Conservation (phyloP, 2,888 invertebrate genomes). For the Pachymerium ferrugineum region DNA sequence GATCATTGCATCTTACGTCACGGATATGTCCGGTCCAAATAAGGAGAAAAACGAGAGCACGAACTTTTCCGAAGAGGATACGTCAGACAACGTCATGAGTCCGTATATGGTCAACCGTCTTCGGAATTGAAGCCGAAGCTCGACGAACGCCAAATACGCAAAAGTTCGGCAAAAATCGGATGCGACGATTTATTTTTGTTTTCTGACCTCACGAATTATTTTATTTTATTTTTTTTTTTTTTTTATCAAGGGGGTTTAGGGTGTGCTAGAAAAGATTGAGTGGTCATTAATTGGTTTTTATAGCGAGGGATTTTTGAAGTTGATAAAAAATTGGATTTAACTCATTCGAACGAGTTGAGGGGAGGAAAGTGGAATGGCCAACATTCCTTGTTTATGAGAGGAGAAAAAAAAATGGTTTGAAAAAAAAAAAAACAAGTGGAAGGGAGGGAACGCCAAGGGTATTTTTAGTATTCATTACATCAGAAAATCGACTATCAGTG, state of each 20-base stretch:
- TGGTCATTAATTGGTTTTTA: too few species aligned
- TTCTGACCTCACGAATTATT: background rate
- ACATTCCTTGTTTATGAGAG: background rate
- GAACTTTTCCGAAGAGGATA: constrained; percentile 41
- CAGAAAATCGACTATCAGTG: background rate
- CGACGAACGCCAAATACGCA: background rate
- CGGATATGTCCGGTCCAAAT: constrained; percentile 39
- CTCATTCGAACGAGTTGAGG: background rate
- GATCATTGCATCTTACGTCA: background rate
- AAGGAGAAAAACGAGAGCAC: constrained; percentile 42
- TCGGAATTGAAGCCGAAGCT: background rate
- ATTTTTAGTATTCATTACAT: background rate
- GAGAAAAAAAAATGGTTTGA: background rate
- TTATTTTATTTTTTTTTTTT: too few species aligned
- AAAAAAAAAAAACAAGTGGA: background rate
- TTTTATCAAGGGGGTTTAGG: too few species aligned
- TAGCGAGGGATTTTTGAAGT: too few species aligned
- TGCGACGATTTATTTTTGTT: background rate
- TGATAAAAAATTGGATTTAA: too few species aligned
- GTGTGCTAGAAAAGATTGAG: too few species aligned
- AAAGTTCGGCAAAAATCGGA: background rate
- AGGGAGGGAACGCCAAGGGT: background rate
- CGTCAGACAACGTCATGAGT: constrained; percentile 12
- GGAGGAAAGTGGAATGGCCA: background rate
- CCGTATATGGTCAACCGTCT: background rate